Percentiles rank a stretch among this genome's conserved stretches.
Conservation (phyloP, 2,888 invertebrate genomes). For the Abscondita cerata region DNA sequence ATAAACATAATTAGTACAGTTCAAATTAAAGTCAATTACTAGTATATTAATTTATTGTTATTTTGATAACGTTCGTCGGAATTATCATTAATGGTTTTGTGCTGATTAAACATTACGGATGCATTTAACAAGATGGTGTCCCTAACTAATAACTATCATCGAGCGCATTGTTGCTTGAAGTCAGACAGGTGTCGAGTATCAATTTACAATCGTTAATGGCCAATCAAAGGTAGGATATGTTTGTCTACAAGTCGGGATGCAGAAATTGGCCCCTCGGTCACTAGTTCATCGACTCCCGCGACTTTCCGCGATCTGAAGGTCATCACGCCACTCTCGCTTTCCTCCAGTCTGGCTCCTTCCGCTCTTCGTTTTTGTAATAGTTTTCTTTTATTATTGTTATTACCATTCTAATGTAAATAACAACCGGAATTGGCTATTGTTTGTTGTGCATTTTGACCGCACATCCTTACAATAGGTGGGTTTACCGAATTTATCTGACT, state of each 20-base stretch:
- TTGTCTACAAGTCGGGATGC: slow-evolving; percentile 25
- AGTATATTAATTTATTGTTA: too few species aligned
- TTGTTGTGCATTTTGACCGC: slow-evolving; percentile 8
- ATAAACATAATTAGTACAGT: too few species aligned
- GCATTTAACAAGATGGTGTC: too few species aligned
- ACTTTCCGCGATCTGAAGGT: slow-evolving; percentile 60
- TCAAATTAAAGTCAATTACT: too few species aligned
- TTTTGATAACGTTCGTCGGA: too few species aligned
- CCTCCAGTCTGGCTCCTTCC: slow-evolving; percentile 36
- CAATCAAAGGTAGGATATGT: slow-evolving; percentile 3
- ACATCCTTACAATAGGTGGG: not conserved
- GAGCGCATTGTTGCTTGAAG: not conserved
- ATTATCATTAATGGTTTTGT: too few species aligned
- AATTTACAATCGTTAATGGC: slow-evolving; percentile 5
- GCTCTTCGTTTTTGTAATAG: slow-evolving; percentile 24
- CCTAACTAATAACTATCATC: too few species aligned
- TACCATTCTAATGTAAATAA: slow-evolving; percentile 16
- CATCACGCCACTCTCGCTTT: slow-evolving; percentile 45
- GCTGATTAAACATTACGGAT: too few species aligned
- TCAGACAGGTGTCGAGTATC: not conserved
- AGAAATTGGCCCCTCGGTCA: slow-evolving; percentile 49
- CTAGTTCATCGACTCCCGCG: slow-evolving; percentile 60
- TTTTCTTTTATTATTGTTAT: slow-evolving; percentile 11
- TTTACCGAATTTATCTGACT: too few species aligned
- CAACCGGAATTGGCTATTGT: slow-evolving; percentile 10